Base-by-base conservation (phyloP, 2,888 invertebrate genomes). In the Brachyopa scutellaris region DNA sequence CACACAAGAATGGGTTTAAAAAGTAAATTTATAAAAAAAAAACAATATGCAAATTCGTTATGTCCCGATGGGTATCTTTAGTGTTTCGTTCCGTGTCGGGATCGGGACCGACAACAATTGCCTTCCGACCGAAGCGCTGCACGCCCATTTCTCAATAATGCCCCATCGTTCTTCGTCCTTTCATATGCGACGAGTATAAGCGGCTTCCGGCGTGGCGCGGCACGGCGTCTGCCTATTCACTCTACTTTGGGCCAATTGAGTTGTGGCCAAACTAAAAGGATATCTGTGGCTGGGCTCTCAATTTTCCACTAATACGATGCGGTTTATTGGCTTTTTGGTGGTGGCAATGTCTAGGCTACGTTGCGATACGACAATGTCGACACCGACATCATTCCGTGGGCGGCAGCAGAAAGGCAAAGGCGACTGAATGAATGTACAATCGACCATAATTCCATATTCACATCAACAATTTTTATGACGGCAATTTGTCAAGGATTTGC, bases 401-500 rank as follows among this genome's bases (percentile, higher is more conserved):
- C 29, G 4, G 31, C 57, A 7, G 9, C 2, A 33, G 36, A 45
- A 40, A 40, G 61, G 17, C 57, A 33, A 19, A 26, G 21, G n/a
- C 57, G 9, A 49, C 62, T 53, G 80, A 66, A 82, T 69, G 77
- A 77, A 66, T 53, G 53, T 77, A 73, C 83, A 83, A 78, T 83
- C 83, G 72, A 73, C 82, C 67, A 77, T 76, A 84, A 82, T 66
- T 67, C 66, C 73, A 72, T 82, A 77, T 67, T 74, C 74, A 84
- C 84, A 83, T 74, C 84, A 73, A 69, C 69, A 69, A 76, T 77
- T 84, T 84, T 84, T 85, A 84, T 85, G 84, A 82, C 49, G 84
- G 84, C 84, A 82, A 85, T 85, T 85, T 85, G 84, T 85, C 85
- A 85, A 82, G 83, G 73, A 84, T 78, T 78, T 80, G 66, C 76